phyloP scores from a whole-genome alignment of 2,113 vertebrate genomes.

The Sciurus niger region DNA sequence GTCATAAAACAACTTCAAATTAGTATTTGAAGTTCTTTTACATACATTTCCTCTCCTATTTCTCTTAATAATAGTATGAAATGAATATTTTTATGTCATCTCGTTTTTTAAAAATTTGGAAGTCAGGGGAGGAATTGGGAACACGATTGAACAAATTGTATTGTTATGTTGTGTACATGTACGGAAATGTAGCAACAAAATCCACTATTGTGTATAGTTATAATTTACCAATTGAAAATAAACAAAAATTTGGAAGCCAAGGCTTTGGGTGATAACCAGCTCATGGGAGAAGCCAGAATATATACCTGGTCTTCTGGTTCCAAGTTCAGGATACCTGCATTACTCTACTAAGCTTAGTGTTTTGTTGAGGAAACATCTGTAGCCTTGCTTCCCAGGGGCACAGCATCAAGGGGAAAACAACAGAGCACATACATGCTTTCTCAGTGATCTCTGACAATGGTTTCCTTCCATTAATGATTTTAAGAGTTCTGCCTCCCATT shows the following conservation, averaged over 20 bases:
- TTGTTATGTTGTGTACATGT: no score
- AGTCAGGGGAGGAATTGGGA: neutral
- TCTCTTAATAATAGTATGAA: neutral
- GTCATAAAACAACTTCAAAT: neutral
- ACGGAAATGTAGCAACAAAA: no score
- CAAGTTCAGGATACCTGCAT: neutral
- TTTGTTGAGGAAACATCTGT: conserved; percentile 69
- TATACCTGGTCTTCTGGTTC: neutral
- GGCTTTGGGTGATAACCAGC: neutral
- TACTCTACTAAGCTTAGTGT: neutral
- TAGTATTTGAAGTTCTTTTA: conserved; percentile 31
- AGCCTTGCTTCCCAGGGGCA: neutral
- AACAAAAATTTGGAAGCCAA: neutral
- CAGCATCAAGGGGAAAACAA: neutral
- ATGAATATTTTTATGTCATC: neutral
- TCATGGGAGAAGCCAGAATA: neutral
- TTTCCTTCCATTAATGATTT: conserved; percentile 30
- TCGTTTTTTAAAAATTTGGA: conserved; percentile 5
- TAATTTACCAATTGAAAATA: neutral
- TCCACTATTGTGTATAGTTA: no score
- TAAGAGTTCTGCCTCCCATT: neutral
- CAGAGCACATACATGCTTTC: neutral
- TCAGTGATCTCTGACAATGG: neutral
- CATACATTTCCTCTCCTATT: neutral
- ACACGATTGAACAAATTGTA: no score